phyloP scores from a whole-genome alignment of 2,113 vertebrate genomes.

The Odocoileus hemionus region DNA sequence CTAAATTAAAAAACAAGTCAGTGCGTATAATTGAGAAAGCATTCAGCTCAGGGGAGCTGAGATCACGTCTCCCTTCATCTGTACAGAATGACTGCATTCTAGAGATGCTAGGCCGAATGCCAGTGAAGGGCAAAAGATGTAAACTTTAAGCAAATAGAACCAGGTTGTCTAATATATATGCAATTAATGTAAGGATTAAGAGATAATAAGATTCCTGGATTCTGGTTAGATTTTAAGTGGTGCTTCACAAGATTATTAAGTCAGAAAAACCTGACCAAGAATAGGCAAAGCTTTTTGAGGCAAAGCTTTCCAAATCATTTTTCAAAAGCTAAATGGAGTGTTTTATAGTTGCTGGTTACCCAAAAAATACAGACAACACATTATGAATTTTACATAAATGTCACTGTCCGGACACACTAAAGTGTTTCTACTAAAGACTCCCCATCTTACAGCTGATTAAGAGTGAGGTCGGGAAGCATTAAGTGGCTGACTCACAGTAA shows the following conservation, averaged over 20 bases:
- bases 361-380: background rate
- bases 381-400: background rate
- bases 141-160: background rate
- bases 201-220: background rate
- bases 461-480: background rate
- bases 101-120: background rate
- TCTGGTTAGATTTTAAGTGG: background rate
- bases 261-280: background rate
- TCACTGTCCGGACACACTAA: background rate
- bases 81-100: background rate
- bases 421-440: background rate
- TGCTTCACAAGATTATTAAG: background rate
- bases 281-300: background rate
- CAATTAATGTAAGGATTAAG: background rate
- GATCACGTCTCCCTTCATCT: background rate
- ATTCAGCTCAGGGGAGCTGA: background rate
- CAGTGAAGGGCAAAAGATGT: background rate
- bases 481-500: background rate
- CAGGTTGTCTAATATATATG: background rate
- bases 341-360: background rate
- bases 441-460: background rate
- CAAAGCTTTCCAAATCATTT: background rate
- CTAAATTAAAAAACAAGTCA: background rate
- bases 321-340: background rate
- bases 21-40: background rate